phyloP scores from a whole-genome alignment of 2,888 invertebrate genomes.

The Tiliacea citrago region DNA sequence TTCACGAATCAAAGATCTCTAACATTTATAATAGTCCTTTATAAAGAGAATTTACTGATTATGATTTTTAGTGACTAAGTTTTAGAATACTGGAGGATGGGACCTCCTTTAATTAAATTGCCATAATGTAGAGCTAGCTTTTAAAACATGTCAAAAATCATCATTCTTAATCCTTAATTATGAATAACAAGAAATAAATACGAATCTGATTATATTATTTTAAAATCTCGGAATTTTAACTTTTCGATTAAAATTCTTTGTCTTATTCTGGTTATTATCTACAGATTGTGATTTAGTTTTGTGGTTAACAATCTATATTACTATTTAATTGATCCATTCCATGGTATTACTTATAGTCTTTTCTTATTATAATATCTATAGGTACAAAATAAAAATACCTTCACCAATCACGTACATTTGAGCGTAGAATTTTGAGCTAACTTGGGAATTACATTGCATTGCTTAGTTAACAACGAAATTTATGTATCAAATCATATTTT shows the following conservation, averaged over 20 bases:
- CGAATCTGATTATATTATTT: neutral
- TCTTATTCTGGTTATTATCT: slow-evolving; percentile 10
- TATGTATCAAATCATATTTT: slow-evolving; percentile 28
- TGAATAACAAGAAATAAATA: neutral
- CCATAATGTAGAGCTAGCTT: neutral
- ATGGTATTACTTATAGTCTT: slow-evolving; percentile 37
- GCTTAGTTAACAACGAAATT: slow-evolving; percentile 29
- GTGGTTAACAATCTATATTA: slow-evolving; percentile 23
- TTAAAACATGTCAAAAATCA: slow-evolving; percentile 29
- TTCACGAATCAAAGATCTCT: slow-evolving; percentile 11
- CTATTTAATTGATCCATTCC: slow-evolving; percentile 34
- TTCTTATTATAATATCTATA: slow-evolving; percentile 26
- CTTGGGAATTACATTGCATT: slow-evolving; percentile 38
- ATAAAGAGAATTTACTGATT: slow-evolving; percentile 2
- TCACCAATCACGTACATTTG: slow-evolving; percentile 58
- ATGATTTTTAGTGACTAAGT: neutral
- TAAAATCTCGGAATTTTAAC: neutral
- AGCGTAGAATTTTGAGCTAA: slow-evolving; percentile 66
- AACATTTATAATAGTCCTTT: slow-evolving; percentile 32
- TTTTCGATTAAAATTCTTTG: slow-evolving; percentile 7
- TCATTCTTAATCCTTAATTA: slow-evolving; percentile 13
- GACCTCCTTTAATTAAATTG: neutral
- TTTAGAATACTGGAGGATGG: slow-evolving; percentile 17
- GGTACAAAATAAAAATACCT: slow-evolving; percentile 27
- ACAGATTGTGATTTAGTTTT: slow-evolving; percentile 32